Conservation (phyloP, 1,140 invertebrate species). For the Lerema accius region DNA sequence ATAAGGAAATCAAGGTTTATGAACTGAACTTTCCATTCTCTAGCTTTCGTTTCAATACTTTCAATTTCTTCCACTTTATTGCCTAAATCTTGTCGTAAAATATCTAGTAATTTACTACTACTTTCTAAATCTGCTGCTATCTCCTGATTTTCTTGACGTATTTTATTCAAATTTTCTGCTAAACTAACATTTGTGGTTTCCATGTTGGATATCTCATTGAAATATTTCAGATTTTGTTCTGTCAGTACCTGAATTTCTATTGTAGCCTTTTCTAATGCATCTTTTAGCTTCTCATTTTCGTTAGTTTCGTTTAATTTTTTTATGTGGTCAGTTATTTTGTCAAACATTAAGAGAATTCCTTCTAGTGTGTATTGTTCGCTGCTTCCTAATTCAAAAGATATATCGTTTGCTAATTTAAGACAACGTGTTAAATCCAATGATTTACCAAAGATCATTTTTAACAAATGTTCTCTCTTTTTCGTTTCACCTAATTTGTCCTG, state of each 20-base stretch:
- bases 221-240: constrained; percentile 51
- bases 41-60: constrained; percentile 51
- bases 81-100: constrained; percentile 49
- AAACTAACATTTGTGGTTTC: constrained; percentile 47
- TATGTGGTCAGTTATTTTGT: constrained; percentile 50
- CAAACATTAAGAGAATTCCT: constrained; percentile 45
- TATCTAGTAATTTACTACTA: constrained; percentile 46
- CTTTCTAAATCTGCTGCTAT: constrained; percentile 46
- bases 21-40: constrained; percentile 56
- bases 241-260: constrained; percentile 48
- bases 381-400: constrained; percentile 33
- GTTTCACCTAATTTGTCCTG: constrained; percentile 35
- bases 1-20: constrained; percentile 44
- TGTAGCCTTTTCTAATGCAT: constrained; percentile 42
- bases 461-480: constrained; percentile 35
- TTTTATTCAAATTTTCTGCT: constrained; percentile 43
- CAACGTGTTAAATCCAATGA: constrained; percentile 33
- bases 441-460: constrained; percentile 44
- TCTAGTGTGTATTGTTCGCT: constrained; percentile 35
- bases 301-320: constrained; percentile 34
- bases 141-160: constrained; percentile 44
- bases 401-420: constrained; percentile 47
- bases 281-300: constrained; percentile 36
- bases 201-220: constrained; percentile 43
- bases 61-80: constrained; percentile 52